phyloP scores from a whole-genome alignment of 2,113 vertebrate species.

The Strix uralensis region DNA sequence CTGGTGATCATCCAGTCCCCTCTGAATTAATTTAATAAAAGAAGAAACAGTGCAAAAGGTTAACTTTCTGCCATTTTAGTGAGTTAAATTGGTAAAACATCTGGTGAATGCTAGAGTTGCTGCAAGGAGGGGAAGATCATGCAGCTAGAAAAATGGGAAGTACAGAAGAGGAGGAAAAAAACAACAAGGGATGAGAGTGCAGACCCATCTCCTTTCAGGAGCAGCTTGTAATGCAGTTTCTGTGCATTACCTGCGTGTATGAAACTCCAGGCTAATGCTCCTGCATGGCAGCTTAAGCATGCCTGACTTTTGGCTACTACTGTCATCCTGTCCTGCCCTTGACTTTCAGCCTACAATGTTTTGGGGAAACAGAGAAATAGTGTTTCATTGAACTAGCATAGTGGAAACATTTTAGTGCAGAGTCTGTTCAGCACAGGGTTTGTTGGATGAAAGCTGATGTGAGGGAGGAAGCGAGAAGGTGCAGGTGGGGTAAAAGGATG shows the following conservation, averaged over 20 bases:
- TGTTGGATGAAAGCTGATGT: background rate
- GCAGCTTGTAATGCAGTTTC: background rate
- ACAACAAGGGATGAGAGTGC: background rate
- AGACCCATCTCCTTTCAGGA: background rate
- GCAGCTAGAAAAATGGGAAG: background rate
- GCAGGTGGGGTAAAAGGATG: background rate
- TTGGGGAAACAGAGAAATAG: background rate
- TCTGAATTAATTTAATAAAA: background rate
- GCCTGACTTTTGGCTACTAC: background rate
- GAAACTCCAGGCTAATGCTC: background rate
- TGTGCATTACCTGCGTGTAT: background rate
- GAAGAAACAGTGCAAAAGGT: background rate
- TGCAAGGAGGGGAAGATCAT: background rate
- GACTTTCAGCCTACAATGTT: background rate
- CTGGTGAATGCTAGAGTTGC: background rate
- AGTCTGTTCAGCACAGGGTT: background rate
- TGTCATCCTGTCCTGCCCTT: background rate
- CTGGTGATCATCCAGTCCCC: background rate
- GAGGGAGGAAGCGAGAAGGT: background rate
- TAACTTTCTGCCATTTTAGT: background rate
- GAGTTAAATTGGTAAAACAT: background rate
- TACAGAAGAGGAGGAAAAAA: background rate
- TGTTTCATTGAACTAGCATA: background rate
- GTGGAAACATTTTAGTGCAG: background rate
- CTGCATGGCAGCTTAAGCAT: background rate